Percentiles rank a stretch among this genome's conserved stretches.
Evolutionary conservation across 2,113 vertebrate genomes (phyloP).

Genomic region (Cavia porcellus): DNA sequence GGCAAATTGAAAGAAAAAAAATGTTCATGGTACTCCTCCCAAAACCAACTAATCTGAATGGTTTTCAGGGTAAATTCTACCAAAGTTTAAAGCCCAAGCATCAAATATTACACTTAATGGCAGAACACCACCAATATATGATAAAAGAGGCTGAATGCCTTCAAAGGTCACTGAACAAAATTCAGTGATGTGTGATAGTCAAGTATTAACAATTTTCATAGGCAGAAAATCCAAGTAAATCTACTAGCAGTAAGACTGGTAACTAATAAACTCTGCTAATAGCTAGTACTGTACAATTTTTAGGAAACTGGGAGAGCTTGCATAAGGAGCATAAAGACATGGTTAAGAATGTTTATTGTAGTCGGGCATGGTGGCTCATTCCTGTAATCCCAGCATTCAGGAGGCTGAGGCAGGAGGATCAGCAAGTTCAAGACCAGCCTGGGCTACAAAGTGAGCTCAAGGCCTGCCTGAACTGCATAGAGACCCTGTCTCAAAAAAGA

Average conservation of each 20-base stretch:
- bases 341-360: no score
- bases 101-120: background rate
- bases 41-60: background rate
- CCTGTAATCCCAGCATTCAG: no score
- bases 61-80: background rate
- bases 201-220: background rate
- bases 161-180: slow-evolving; percentile 32
- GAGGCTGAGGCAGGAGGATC: no score
- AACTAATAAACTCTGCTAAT: background rate
- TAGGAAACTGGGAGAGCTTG: background rate
- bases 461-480: no score
- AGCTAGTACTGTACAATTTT: background rate
- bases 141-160: background rate
- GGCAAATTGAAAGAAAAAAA: background rate
- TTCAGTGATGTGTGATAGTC: background rate
- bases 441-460: no score
- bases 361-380: no score
- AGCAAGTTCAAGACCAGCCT: no score
- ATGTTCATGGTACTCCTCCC: background rate
- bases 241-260: background rate
- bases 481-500: no score
- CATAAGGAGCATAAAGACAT: background rate
- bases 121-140: background rate
- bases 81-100: background rate
- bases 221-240: background rate